Evolutionary conservation across 2,797 vertebrate species (phyloP).

Genomic region (Aldrovandia affinis): DNA sequence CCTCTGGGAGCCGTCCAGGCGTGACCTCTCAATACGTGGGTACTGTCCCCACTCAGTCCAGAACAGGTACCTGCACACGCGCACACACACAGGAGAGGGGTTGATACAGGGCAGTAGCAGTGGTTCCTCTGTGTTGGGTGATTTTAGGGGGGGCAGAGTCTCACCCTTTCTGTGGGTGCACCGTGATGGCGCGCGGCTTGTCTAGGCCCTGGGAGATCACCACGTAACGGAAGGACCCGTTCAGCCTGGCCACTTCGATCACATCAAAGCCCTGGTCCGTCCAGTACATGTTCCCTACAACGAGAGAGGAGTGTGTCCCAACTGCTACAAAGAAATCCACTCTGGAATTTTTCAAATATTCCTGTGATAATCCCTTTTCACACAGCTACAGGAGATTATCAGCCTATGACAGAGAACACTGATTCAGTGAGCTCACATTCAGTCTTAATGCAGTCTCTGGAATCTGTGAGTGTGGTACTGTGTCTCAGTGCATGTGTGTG

Average conservation of each 20-base stretch:
- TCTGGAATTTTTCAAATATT: neutral
- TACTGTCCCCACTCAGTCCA: slow-evolving; percentile 99
- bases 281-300: slow-evolving; percentile 96
- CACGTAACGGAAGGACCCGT: slow-evolving; percentile 95
- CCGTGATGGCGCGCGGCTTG: slow-evolving; percentile 93
- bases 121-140: too few species aligned
- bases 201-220: slow-evolving; percentile 95
- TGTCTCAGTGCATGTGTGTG: neutral
- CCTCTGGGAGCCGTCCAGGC: slow-evolving; percentile 87
- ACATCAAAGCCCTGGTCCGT: slow-evolving; percentile 97
- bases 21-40: slow-evolving; percentile 92
- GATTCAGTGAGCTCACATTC: neutral
- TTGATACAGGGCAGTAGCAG: neutral
- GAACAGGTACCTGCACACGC: slow-evolving; percentile 85
- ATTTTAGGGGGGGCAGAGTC: slow-evolving; percentile 16
- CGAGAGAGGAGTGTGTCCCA: slow-evolving; percentile 23
- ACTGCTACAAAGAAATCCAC: too few species aligned
- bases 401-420: neutral
- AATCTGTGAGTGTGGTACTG: neutral
- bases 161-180: slow-evolving; percentile 94
- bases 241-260: slow-evolving; percentile 93
- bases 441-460: neutral
- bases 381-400: too few species aligned
- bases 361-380: too few species aligned
- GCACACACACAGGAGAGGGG: neutral